Evolutionary conservation across 2,888 invertebrate genomes (phyloP).

Genomic region (Lacanobia oleracea): DNA sequence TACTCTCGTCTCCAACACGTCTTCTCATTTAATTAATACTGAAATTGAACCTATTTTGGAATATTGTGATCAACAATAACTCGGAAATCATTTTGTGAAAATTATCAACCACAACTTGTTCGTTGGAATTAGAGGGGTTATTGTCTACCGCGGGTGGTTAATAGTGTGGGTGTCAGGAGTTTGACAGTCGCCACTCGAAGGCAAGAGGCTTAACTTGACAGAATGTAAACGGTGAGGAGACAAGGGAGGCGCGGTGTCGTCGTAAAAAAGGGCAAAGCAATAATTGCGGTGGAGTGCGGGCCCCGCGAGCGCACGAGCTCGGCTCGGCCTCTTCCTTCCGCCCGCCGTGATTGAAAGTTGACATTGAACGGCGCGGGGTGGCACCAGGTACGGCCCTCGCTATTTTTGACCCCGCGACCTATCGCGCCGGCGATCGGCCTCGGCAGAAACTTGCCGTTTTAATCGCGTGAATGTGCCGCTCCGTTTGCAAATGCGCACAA

Average conservation of each 20-base stretch:
- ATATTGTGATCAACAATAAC: conserved; percentile 34
- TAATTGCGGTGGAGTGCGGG: conserved; percentile 79
- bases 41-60: background rate
- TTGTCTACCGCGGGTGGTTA: conserved; percentile 62
- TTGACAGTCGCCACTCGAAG: conserved; percentile 75
- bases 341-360: conserved; percentile 88
- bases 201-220: conserved; percentile 81
- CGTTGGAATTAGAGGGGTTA: conserved; percentile 67
- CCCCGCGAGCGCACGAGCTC: conserved; percentile 75
- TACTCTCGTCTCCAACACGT: background rate
- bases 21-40: background rate
- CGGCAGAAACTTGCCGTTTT: conserved; percentile 86
- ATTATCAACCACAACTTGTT: conserved; percentile 31
- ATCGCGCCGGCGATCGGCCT: conserved; percentile 89
- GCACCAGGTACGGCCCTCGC: conserved; percentile 89
- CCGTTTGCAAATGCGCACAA: conserved; percentile 84
- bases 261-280: conserved; percentile 83
- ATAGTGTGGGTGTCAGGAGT: conserved; percentile 71
- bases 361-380: conserved; percentile 87
- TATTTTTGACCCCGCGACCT: conserved; percentile 89
- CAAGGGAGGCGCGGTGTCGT: conserved; percentile 75
- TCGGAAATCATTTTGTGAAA: conserved; percentile 22
- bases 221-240: conserved; percentile 81
- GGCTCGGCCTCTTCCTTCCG: conserved; percentile 84
- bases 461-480: conserved; percentile 86